These are phyloP conservation scores for Oncorhynchus keta DNA, from an alignment of 2,113 vertebrate genomes.

Conservation along the genomic window DNA sequence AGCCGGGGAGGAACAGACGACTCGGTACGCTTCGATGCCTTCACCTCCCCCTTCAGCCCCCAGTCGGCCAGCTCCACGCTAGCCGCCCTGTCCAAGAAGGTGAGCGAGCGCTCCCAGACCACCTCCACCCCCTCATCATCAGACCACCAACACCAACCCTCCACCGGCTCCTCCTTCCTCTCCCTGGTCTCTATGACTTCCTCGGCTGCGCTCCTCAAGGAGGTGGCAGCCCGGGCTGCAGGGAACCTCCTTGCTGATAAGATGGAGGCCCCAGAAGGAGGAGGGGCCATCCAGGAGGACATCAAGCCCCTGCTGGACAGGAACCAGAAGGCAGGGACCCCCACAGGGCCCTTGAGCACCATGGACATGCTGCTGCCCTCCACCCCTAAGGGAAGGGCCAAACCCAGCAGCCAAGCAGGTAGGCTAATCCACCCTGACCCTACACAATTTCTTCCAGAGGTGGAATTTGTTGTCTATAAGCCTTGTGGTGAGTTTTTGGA, in stretches of 20 bases:
- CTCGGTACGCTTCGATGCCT: constrained; percentile 89
- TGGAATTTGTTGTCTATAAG: too few species aligned
- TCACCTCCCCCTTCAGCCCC: constrained; percentile 93
- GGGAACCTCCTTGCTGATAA: constrained; percentile 93
- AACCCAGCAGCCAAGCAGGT: constrained; percentile 87
- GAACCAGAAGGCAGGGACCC: constrained; percentile 87
- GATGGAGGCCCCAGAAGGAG: constrained; percentile 77
- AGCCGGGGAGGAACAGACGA: constrained; percentile 78
- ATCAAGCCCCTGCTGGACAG: constrained; percentile 87
- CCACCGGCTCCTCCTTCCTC: constrained; percentile 91
- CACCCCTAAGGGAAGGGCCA: constrained; percentile 89
- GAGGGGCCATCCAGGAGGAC: constrained; percentile 80
- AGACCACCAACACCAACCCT: constrained; percentile 79
- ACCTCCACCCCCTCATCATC: constrained; percentile 74
- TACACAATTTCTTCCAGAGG: too few species aligned
- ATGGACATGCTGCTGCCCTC: constrained; percentile 89
- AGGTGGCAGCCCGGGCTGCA: constrained; percentile 95
- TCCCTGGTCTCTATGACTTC: constrained; percentile 97
- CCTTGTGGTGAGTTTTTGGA: too few species aligned
- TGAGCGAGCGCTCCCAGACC: constrained; percentile 90
- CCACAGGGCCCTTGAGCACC: constrained; percentile 80
- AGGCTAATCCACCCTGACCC: constrained; percentile 35
- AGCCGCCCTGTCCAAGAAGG: constrained; percentile 98
- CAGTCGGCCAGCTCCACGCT: constrained; percentile 98
- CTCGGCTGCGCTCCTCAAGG: constrained; percentile 95